Percentiles rank a stretch among this genome's conserved stretches.
phyloP scores from a whole-genome alignment of 2,113 vertebrate species.

The Petrocephalus microphthalmus region DNA sequence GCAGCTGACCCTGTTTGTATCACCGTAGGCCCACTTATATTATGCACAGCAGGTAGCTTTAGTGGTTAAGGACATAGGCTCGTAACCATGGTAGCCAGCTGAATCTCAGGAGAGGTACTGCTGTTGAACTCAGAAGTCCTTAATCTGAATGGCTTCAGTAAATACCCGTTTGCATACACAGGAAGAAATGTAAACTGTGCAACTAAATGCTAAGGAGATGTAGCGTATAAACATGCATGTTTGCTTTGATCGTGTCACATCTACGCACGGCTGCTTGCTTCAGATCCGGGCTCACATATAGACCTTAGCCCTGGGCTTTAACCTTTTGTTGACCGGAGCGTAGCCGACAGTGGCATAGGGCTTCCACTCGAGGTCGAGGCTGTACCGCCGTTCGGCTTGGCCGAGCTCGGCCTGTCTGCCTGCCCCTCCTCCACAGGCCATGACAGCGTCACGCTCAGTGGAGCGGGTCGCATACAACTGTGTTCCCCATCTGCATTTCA shows the following conservation, averaged over 20 bases:
- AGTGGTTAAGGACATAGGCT: background rate
- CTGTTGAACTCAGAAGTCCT: background rate
- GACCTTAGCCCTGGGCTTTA: background rate
- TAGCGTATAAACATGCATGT: background rate
- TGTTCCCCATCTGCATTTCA: conserved; percentile 7
- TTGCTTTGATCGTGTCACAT: background rate
- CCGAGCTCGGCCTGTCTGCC: background rate
- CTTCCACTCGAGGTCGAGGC: background rate
- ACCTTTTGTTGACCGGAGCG: background rate
- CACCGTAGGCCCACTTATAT: background rate
- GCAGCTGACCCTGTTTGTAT: background rate
- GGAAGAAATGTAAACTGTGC: background rate
- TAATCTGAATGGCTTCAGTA: background rate
- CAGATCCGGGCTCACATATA: background rate
- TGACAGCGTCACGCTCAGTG: conserved; percentile 28
- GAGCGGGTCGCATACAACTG: conserved; percentile 28
- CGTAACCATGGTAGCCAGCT: background rate
- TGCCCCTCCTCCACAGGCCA: background rate
- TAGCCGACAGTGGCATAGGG: background rate
- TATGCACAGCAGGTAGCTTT: background rate
- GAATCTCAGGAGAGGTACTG: background rate
- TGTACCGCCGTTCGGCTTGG: background rate
- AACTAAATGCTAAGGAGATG: background rate
- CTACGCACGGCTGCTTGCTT: background rate
- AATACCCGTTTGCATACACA: background rate